Evolutionary conservation across 2,797 vertebrate species (phyloP).

Genomic region (Lates japonicus): DNA sequence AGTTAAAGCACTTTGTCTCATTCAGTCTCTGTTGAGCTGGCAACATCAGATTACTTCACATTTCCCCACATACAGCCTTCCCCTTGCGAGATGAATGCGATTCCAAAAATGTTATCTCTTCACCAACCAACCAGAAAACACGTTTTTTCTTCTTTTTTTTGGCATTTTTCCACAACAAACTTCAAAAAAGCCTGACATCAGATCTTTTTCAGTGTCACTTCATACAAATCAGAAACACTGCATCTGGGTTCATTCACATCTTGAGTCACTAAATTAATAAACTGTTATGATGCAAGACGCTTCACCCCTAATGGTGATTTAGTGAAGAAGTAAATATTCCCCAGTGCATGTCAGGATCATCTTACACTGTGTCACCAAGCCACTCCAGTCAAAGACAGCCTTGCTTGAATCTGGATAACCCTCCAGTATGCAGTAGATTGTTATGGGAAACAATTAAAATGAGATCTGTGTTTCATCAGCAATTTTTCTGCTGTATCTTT

Average conservation of each 20-base stretch:
- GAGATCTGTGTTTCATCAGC: conserved; percentile 45
- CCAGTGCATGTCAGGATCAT: neutral
- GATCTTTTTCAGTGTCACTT: neutral
- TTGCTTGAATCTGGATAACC: conserved; percentile 24
- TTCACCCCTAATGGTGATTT: neutral
- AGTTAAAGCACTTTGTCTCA: neutral
- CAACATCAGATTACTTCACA: neutral
- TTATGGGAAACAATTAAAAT: conserved; percentile 68
- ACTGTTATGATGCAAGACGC: neutral
- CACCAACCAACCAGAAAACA: neutral
- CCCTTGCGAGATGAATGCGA: neutral
- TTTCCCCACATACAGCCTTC: conserved; percentile 1
- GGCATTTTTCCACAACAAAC: neutral
- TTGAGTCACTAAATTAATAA: neutral
- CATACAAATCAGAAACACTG: conserved; percentile 12
- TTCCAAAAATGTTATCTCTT: conserved; percentile 7
- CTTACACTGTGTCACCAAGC: conserved; percentile 8
- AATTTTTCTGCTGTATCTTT: conserved; percentile 51
- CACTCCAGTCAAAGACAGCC: conserved; percentile 28
- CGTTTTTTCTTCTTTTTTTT: neutral
- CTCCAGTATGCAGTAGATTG: conserved; percentile 35
- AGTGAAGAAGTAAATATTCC: neutral
- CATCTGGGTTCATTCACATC: conserved; percentile 3
- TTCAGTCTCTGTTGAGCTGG: conserved; percentile 4
- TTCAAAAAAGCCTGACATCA: neutral